Conservation (phyloP, 1,140 invertebrate genomes). For the Drosophila cardini region DNA sequence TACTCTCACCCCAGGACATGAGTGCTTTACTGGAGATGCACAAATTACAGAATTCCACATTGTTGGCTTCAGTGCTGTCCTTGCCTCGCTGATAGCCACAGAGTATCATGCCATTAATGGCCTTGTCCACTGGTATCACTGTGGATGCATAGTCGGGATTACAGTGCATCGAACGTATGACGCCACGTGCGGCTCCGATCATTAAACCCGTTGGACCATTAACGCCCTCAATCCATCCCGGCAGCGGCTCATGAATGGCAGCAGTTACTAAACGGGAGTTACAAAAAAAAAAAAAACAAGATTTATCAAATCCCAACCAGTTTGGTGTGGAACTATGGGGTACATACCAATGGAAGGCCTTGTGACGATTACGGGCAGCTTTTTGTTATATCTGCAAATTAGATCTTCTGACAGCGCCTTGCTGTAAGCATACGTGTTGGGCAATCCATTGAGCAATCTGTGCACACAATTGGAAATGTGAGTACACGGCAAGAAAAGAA, state of each 20-base stretch:
- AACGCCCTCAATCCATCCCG: conserved; percentile 97
- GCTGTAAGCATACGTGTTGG: conserved; percentile 93
- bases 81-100: conserved; percentile 88
- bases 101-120: conserved; percentile 91
- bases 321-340: conserved; percentile 1
- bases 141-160: conserved; percentile 88
- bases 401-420: conserved; percentile 91
- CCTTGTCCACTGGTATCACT: conserved; percentile 92
- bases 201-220: conserved; percentile 95
- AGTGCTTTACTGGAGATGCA: conserved; percentile 87
- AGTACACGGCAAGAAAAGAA: no score
- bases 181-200: conserved; percentile 92
- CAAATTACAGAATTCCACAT: conserved; percentile 86
- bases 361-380: conserved; percentile 89
- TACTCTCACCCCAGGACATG: conserved; percentile 91
- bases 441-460: conserved; percentile 89
- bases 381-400: conserved; percentile 86
- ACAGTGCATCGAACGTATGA: conserved; percentile 90
- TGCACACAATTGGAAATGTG: conserved; percentile 8
- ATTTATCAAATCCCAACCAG: not conserved
- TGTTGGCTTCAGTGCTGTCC: conserved; percentile 74
- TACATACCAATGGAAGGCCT: conserved; percentile 91
- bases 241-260: conserved; percentile 89
- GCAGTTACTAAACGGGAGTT: conserved; percentile 86
- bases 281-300: conserved; percentile 40